These are phyloP conservation scores for Myathropa florea DNA, from an alignment of 2,888 invertebrate species.

Conservation along the genomic window DNA sequence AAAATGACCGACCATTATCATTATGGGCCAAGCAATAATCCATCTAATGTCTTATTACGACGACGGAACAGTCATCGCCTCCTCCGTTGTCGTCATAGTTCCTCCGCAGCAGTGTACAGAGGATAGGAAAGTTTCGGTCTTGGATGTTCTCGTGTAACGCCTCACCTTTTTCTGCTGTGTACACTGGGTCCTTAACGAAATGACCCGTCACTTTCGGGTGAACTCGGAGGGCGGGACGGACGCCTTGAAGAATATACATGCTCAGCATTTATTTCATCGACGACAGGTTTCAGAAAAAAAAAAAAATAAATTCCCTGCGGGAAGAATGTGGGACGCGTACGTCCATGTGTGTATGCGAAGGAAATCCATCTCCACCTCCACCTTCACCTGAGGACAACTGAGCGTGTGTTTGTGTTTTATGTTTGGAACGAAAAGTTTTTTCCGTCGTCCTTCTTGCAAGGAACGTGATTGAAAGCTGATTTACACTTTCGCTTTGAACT, in stretches of 20 bases:
- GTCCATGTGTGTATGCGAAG: slow-evolving; percentile 2
- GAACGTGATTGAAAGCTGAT: slow-evolving; percentile 59
- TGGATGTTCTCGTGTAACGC: slow-evolving; percentile 25
- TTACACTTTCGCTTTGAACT: slow-evolving; percentile 56
- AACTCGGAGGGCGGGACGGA: neutral
- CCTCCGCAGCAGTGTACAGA: slow-evolving; percentile 7
- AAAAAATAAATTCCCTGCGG: slow-evolving; percentile 10
- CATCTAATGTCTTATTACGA: slow-evolving; percentile 45
- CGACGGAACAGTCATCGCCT: neutral
- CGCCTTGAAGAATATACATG: slow-evolving; percentile 30
- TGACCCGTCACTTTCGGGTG: slow-evolving; percentile 23
- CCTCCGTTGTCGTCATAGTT: neutral
- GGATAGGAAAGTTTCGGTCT: slow-evolving; percentile 30
- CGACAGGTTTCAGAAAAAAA: slow-evolving; percentile 11
- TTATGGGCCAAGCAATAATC: slow-evolving; percentile 46
- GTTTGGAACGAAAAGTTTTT: slow-evolving; percentile 14
- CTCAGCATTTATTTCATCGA: slow-evolving; percentile 51
- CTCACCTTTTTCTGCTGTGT: slow-evolving; percentile 32
- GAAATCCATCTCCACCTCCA: neutral
- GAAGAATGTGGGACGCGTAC: neutral
- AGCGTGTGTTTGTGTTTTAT: neutral
- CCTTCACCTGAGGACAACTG: neutral
- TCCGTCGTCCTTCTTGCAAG: slow-evolving; percentile 8
- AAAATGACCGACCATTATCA: slow-evolving; percentile 50
- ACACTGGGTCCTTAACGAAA: slow-evolving; percentile 27